Conservation (phyloP, 2,888 invertebrate genomes). For the Drosophila mayaguana region DNA sequence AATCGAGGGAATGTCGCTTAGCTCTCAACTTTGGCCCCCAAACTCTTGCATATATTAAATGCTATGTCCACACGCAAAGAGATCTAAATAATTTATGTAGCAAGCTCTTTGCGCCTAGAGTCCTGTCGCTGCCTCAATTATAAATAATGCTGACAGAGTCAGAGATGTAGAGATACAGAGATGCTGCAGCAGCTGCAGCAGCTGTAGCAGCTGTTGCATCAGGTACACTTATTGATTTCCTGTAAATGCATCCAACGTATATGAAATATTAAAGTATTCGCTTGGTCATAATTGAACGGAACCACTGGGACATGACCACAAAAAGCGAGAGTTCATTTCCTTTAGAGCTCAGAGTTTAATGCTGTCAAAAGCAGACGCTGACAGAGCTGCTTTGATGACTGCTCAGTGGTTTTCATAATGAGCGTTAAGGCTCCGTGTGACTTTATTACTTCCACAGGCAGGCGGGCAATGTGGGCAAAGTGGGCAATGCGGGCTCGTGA, state of each 20-base stretch:
- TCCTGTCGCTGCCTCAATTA: slow-evolving; percentile 44
- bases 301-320: slow-evolving; percentile 56
- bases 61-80: slow-evolving; percentile 18
- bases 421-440: slow-evolving; percentile 8
- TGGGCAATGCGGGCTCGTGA: neutral
- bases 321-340: slow-evolving; percentile 29
- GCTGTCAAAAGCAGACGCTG: neutral
- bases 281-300: slow-evolving; percentile 61
- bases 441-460: slow-evolving; percentile 14
- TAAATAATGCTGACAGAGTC: slow-evolving; percentile 28
- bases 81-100: slow-evolving; percentile 30
- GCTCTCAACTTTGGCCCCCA: slow-evolving; percentile 40
- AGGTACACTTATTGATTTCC: slow-evolving; percentile 46
- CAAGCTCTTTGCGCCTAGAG: slow-evolving; percentile 30
- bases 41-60: slow-evolving; percentile 51
- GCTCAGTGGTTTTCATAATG: slow-evolving; percentile 48
- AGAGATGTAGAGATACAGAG: neutral
- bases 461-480: neutral
- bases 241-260: slow-evolving; percentile 30
- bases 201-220: neutral
- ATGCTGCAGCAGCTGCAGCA: neutral
- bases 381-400: slow-evolving; percentile 28
- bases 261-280: slow-evolving; percentile 56
- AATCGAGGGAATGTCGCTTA: slow-evolving; percentile 57
- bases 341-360: slow-evolving; percentile 5